phyloP scores from a whole-genome alignment of 2,797 vertebrate species.

The Limosa lapponica region DNA sequence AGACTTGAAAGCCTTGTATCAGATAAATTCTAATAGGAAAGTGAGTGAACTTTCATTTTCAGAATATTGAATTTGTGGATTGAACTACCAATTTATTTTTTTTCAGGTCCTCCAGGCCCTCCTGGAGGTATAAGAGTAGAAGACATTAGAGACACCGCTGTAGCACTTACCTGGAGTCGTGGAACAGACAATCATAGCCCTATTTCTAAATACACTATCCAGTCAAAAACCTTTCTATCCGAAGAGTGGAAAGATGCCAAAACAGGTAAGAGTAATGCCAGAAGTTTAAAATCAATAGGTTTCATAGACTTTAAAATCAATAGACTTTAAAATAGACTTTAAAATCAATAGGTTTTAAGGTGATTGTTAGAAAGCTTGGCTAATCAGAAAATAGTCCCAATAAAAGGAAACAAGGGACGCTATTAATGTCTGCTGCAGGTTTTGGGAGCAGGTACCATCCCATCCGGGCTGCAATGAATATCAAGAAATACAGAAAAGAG shows the following conservation, averaged over 20 bases:
- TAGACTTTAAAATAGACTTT: background rate
- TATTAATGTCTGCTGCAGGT: background rate
- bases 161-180: conserved; percentile 91
- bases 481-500: background rate
- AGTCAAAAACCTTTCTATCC: conserved; percentile 84
- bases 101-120: conserved; percentile 91
- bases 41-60: background rate
- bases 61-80: background rate
- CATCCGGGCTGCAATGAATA: background rate
- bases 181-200: conserved; percentile 96
- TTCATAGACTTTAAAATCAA: background rate
- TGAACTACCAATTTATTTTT: background rate
- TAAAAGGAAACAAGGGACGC: background rate
- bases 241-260: conserved; percentile 91
- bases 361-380: background rate
- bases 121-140: conserved; percentile 90
- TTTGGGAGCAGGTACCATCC: background rate
- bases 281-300: background rate
- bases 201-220: conserved; percentile 94
- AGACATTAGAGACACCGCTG: conserved; percentile 83
- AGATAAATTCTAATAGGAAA: background rate
- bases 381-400: background rate
- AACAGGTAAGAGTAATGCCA: conserved; percentile 81
- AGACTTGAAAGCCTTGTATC: background rate
- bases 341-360: background rate